phyloP scores from a whole-genome alignment of 2,797 vertebrate genomes.

The Artibeus lituratus region DNA sequence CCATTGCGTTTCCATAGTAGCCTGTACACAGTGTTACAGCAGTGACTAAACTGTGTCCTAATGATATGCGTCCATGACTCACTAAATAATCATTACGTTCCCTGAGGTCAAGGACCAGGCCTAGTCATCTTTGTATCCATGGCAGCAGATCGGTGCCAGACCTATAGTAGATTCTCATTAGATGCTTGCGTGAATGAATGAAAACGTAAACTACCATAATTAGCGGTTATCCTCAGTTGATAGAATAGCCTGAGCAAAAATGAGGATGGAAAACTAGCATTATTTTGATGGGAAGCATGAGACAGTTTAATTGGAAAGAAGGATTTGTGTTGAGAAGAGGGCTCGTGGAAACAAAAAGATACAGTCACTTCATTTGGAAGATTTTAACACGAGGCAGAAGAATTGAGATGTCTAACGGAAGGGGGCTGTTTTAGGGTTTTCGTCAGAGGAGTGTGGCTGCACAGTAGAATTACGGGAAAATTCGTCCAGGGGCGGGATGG shows the following conservation, averaged over 20 bases:
- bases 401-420: background rate
- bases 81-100: slow-evolving; percentile 16
- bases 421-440: background rate
- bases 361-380: background rate
- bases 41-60: background rate
- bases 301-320: background rate
- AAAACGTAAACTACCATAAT: background rate
- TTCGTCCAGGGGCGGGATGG: background rate
- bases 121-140: slow-evolving; percentile 32
- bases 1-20: slow-evolving; percentile 41
- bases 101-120: background rate
- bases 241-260: background rate
- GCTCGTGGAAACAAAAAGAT: background rate
- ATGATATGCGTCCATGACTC: slow-evolving; percentile 45
- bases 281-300: background rate
- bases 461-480: background rate
- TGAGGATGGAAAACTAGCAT: background rate
- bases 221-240: background rate
- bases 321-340: background rate
- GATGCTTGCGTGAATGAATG: background rate
- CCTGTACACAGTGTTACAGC: background rate
- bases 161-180: background rate
- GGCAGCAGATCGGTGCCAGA: background rate
- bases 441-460: background rate
- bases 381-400: background rate